These are phyloP conservation scores for Melanotaenia boesemani DNA, from an alignment of 2,797 vertebrate species.

Conservation along the genomic window DNA sequence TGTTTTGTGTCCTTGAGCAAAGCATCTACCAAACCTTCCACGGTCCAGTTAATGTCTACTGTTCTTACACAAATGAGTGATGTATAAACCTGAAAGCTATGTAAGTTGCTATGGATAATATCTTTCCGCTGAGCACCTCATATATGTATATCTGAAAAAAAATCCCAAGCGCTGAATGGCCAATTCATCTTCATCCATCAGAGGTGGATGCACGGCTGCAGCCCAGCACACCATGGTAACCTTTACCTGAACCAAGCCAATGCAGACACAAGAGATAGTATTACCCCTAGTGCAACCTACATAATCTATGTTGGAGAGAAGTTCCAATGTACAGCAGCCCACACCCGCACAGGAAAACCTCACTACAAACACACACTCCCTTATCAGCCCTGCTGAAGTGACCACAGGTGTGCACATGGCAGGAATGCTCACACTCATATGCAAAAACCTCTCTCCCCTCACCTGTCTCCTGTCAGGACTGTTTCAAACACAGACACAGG, in stretches of 20 bases:
- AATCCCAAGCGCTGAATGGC: neutral
- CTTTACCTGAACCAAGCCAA: slow-evolving; percentile 71
- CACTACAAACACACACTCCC: slow-evolving; percentile 67
- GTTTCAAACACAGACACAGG: slow-evolving; percentile 55
- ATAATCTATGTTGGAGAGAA: slow-evolving; percentile 53
- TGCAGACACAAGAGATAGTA: slow-evolving; percentile 62
- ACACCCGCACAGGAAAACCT: slow-evolving; percentile 55
- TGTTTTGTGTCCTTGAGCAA: slow-evolving; percentile 78
- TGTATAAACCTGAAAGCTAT: slow-evolving; percentile 81
- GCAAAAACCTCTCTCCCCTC: slow-evolving; percentile 71
- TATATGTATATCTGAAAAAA: slow-evolving; percentile 49
- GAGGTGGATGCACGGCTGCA: slow-evolving; percentile 15
- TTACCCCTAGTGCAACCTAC: slow-evolving; percentile 67
- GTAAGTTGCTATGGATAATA: slow-evolving; percentile 69
- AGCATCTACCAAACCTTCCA: slow-evolving; percentile 58
- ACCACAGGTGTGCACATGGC: slow-evolving; percentile 76
- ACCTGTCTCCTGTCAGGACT: slow-evolving; percentile 69
- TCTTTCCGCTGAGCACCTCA: slow-evolving; percentile 66
- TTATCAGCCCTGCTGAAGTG: slow-evolving; percentile 63
- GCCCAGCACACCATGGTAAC: slow-evolving; percentile 49
- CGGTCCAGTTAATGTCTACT: slow-evolving; percentile 75
- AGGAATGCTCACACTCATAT: slow-evolving; percentile 64
- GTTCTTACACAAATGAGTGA: slow-evolving; percentile 78
- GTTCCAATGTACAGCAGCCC: slow-evolving; percentile 40
- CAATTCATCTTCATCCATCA: slow-evolving; percentile 69